Evolutionary conservation across 2,113 vertebrate genomes (phyloP), one percentile per base, ranked within the genome.

Genomic region (Antennarius striatus): DNA sequence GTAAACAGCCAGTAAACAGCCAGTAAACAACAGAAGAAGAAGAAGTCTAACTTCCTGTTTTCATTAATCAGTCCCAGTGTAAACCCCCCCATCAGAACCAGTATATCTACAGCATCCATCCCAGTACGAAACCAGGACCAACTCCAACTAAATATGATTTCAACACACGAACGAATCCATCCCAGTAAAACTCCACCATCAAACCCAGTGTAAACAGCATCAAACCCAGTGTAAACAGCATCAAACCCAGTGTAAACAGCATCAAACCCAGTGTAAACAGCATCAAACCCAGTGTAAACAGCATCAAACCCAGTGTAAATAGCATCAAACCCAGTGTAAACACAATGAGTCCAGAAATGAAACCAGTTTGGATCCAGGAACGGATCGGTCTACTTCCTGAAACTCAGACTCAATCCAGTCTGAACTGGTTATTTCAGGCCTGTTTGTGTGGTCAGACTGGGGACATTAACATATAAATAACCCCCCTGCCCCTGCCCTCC

Each of bases 401-500:
- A 10, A 10, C 8, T 42, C 61, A 72, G 63, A 54, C 10, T 15
- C 7, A 28, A 51, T 15, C 61, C 70, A 73, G 61, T 78, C 43
- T 39, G 22, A 61, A 72, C 74, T 72, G 77, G 71, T 22, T 56
- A 36, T 52, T n/a, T 0, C 54, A 45, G 45, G 32, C 17, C 51
- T 12, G 63, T 57, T 16, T 65, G 63, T 65, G 73, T 63, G 63
- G 56, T 16, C 30, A 13, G 42, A 56, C 40, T 5, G 66, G 67
- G 48, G 0, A 45, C 4, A 91, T 91, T 91, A 89, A 75, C 84
- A 91, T 89, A 80, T 88, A 84, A 90, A 91, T 88, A 82, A 83
- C 75, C 71, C 32, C 32, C 59, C 47, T 66, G 59, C 1, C 1
- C 22, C 22, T 2, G 22, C 1, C 22, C 22, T 2, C 59, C 47